phyloP scores from a whole-genome alignment of 2,797 vertebrate genomes.

The Alfaro cultratus region DNA sequence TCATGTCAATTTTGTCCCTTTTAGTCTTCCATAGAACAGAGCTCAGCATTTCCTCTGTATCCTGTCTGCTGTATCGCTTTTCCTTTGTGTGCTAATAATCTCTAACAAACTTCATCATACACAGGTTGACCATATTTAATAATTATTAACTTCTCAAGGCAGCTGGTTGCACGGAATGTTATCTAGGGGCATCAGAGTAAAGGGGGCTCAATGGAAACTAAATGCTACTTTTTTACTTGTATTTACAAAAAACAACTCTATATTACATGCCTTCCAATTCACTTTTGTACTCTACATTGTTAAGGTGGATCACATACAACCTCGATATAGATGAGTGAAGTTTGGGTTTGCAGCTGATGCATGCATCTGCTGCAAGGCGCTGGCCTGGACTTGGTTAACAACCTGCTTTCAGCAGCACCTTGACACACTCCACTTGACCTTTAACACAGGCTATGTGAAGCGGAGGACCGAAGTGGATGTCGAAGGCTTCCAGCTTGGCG shows the following conservation, averaged over 20 bases:
- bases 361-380: background rate
- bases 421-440: slow-evolving; percentile 85
- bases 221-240: background rate
- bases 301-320: background rate
- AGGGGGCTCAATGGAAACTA: background rate
- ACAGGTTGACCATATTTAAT: too few species aligned
- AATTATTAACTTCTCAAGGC: too few species aligned
- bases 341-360: background rate
- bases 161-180: too few species aligned
- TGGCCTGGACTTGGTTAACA: background rate
- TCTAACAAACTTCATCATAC: too few species aligned
- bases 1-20: too few species aligned
- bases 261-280: background rate
- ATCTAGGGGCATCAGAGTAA: too few species aligned
- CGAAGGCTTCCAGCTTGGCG: slow-evolving; percentile 88
- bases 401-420: slow-evolving; percentile 89
- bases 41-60: too few species aligned
- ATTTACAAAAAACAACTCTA: background rate
- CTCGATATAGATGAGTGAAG: background rate
- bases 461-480: slow-evolving; percentile 90
- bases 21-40: too few species aligned
- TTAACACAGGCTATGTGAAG: slow-evolving; percentile 90
- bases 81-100: too few species aligned
- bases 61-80: too few species aligned
- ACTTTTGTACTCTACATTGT: background rate